Conservation (phyloP, 2,888 invertebrate species). For the Liopterus haemorrhoidalis region DNA sequence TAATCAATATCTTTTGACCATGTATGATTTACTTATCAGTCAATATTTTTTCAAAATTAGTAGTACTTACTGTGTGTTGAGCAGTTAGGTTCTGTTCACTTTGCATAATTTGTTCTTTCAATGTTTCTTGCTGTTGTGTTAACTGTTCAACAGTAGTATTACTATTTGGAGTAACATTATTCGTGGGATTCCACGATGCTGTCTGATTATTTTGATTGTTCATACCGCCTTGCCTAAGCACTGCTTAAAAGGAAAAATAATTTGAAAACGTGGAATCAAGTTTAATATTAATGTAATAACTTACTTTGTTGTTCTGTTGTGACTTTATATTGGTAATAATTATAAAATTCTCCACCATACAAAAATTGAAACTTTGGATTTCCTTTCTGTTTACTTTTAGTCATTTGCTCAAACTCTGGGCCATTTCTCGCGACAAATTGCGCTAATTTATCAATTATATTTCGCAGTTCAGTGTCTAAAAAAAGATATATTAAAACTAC, state of each 20-base stretch:
- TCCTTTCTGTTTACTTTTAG: conserved; percentile 95
- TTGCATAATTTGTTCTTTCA: conserved; percentile 89
- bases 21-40: conserved; percentile 28
- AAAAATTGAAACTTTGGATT: conserved; percentile 97
- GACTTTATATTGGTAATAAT: conserved; percentile 96
- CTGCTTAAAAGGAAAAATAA: no score
- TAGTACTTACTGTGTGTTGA: conserved; percentile 75
- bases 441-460: conserved; percentile 97
- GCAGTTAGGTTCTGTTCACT: conserved; percentile 94
- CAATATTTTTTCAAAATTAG: conserved; percentile 9
- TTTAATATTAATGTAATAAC: no score
- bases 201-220: neutral
- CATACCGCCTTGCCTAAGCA: conserved; percentile 32
- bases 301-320: conserved; percentile 90
- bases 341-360: conserved; percentile 91
- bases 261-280: no score
- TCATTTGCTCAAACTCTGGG: conserved; percentile 98
- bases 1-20: conserved; percentile 18
- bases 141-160: conserved; percentile 53
- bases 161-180: conserved; percentile 16
- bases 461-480: conserved; percentile 86
- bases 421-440: conserved; percentile 99
- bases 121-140: conserved; percentile 70
- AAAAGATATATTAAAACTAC: conserved; percentile 27
- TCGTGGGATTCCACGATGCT: neutral